Evolutionary conservation across 2,888 invertebrate genomes (phyloP), one percentile per base, ranked within the genome.

Genomic region (Calameuta filiformis): DNA sequence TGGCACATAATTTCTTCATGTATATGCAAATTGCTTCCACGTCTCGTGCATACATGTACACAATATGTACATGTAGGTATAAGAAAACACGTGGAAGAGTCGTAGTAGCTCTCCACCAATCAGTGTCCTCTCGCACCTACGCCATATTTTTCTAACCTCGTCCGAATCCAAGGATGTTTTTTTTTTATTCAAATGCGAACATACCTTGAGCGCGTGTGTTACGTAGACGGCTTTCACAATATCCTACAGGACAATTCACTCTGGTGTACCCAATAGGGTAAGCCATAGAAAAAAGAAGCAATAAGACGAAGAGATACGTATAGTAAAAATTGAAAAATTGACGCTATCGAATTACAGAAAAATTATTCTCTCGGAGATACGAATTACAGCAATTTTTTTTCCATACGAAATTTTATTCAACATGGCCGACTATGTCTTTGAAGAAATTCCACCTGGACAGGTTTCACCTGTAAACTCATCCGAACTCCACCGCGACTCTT

Each of bases 111-210:
- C 40, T 56, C 23, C 23, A 56, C 40, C 40, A 56, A 56, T 56
- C 40, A 56, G 40, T 56, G 40, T 15, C 23, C 71, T 71, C 74
- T 73, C 74, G 35, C 74, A 73, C 74, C 74, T 73, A 73, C 74
- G 74, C 35, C 74, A 35, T 73, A 73, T 73, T 73, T 73, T 73
- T 73, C 74, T 73, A 73, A 73, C 35, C 35, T 35, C 34, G 35
- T n/a, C 12, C 74, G 74, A 73, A 73, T 73, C 74, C 74, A 11
- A 73, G 74, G 74, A 73, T 73, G 74, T 12, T 35, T 35, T 34
- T 35, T 34, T 73, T 73, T 73, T 73, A 73, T 73, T 73, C 74
- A 35, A 73, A 73, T 73, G 74, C 74, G 35, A 73, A 35, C 74
- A 23, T n/a, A 35, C 74, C 30, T 71, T 3, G 12, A 56, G 15